A percentile compares a stretch with the other conserved stretches of the same genome.
Evolutionary conservation across 2,888 invertebrate species (phyloP).

Genomic region (Ormyrus pomaceus): DNA sequence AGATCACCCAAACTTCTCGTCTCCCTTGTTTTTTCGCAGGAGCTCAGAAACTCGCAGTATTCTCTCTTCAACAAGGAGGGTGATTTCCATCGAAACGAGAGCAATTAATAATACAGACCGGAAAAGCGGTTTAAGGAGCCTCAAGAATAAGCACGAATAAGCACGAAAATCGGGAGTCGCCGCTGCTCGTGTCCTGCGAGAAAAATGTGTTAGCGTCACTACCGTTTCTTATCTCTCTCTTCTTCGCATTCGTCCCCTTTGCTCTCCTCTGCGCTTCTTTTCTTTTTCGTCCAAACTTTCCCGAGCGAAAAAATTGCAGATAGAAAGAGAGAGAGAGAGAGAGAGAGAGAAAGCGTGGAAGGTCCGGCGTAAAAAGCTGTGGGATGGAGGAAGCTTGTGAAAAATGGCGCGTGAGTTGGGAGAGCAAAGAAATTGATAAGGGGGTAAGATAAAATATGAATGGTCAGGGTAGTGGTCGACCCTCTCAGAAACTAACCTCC

Average conservation of each 20-base stretch:
- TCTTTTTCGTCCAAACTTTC: constrained; percentile 9
- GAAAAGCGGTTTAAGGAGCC: not conserved
- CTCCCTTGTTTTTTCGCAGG: constrained; percentile 55
- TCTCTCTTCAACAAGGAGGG: constrained; percentile 51
- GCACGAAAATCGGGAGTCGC: constrained; percentile 38
- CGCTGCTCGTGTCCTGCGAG: constrained; percentile 16
- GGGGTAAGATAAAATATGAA: constrained; percentile 66
- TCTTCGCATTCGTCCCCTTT: not conserved
- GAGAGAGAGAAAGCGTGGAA: constrained; percentile 31
- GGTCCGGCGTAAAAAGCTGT: constrained; percentile 18
- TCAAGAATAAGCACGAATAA: constrained; percentile 7
- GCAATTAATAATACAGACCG: constrained; percentile 59
- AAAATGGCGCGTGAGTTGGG: constrained; percentile 63
- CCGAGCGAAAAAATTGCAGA: constrained; percentile 50
- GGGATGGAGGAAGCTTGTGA: constrained; percentile 57
- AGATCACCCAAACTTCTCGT: constrained; percentile 59
- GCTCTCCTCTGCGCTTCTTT: not conserved
- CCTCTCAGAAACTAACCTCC: constrained; percentile 19
- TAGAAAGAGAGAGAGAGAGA: constrained; percentile 41
- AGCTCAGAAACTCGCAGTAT: constrained; percentile 4
- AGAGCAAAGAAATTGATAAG: constrained; percentile 70
- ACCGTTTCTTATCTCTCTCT: constrained; percentile 46
- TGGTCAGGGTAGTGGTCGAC: constrained; percentile 56
- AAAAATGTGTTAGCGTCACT: constrained; percentile 46
- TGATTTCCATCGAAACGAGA: constrained; percentile 58